These are phyloP conservation scores for Pasiphila rectangulata DNA, from an alignment of 2,888 invertebrate genomes.

Conservation along the genomic window DNA sequence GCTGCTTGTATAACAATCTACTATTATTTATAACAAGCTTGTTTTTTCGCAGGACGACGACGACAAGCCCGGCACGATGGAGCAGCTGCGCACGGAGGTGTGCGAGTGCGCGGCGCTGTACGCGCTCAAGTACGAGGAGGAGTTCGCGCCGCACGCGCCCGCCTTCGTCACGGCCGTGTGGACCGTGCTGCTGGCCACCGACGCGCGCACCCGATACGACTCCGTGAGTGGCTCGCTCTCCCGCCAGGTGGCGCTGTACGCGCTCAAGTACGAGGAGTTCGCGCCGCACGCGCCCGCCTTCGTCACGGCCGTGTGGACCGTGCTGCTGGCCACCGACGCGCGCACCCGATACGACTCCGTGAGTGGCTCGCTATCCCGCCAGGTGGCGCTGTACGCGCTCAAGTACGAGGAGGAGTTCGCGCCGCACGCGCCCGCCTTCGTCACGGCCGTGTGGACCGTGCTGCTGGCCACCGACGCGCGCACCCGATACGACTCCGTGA, in stretches of 20 bases:
- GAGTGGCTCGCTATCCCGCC: too few relatives aligned
- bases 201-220: slow-evolving; percentile 93
- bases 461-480: too few relatives aligned
- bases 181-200: slow-evolving; percentile 92
- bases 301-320: slow-evolving; percentile 96
- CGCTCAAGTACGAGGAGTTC: slow-evolving; percentile 97
- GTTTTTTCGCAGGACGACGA: slow-evolving; percentile 83
- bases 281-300: slow-evolving; percentile 92
- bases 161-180: slow-evolving; percentile 97
- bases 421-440: too few relatives aligned
- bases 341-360: slow-evolving; percentile 91
- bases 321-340: slow-evolving; percentile 91
- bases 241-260: slow-evolving; percentile 88
- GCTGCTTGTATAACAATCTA: too few relatives aligned
- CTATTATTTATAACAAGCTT: too few relatives aligned
- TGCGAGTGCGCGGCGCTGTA: slow-evolving; percentile 97
- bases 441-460: too few relatives aligned
- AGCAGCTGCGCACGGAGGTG: slow-evolving; percentile 95
- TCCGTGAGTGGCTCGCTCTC: slow-evolving; percentile 86
- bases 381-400: too few relatives aligned
- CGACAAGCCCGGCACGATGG: slow-evolving; percentile 93
- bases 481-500: too few relatives aligned
- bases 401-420: too few relatives aligned
- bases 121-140: slow-evolving; percentile 98
- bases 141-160: slow-evolving; percentile 93